Evolutionary conservation across 2,113 vertebrate species (phyloP).

Genomic region (Merops nubicus): DNA sequence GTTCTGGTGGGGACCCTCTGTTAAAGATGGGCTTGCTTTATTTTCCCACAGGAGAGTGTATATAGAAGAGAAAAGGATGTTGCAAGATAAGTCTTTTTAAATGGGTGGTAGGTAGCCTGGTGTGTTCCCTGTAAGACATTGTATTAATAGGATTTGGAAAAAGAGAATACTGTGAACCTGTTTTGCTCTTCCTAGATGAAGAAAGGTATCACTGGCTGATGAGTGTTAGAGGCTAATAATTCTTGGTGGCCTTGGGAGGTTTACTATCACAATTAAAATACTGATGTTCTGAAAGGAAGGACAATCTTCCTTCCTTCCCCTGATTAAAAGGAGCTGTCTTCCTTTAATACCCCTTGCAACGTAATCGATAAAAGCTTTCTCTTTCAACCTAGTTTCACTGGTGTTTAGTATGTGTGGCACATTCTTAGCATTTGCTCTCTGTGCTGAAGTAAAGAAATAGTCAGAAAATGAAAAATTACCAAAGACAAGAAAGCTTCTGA

Average conservation of each 20-base stretch:
- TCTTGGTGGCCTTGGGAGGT: neutral
- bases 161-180: neutral
- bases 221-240: neutral
- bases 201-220: neutral
- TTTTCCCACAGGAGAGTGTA: neutral
- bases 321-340: neutral
- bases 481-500: constrained; percentile 23
- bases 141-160: neutral
- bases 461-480: constrained; percentile 44
- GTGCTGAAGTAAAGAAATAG: neutral
- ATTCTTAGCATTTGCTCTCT: neutral
- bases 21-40: neutral
- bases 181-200: neutral
- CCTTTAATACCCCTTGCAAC: neutral
- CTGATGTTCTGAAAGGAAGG: neutral
- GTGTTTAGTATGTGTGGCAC: constrained; percentile 9
- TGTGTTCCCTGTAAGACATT: neutral
- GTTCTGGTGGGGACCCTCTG: neutral
- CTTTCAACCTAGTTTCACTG: neutral
- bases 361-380: neutral
- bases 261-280: neutral
- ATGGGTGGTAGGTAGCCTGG: neutral
- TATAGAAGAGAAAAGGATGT: neutral
- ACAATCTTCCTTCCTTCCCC: neutral
- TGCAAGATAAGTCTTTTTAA: neutral